Conservation (phyloP, 2,113 vertebrate species). For the Daphoenositta chrysoptera region DNA sequence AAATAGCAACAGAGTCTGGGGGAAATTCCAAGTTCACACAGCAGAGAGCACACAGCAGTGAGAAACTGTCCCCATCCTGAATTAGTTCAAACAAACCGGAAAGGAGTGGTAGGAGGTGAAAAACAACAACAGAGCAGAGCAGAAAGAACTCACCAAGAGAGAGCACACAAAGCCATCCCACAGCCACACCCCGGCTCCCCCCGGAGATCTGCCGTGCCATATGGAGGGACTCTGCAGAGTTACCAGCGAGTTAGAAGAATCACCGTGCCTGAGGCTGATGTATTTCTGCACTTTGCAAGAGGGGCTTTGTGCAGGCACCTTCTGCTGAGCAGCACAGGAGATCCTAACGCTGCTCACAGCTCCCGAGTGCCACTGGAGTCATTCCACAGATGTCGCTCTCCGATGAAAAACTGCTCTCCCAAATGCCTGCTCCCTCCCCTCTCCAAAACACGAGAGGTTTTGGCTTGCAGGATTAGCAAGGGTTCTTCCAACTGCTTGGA, state of each 20-base stretch:
- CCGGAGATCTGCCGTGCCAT: background rate
- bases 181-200: background rate
- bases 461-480: background rate
- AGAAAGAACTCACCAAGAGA: background rate
- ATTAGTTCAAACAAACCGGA: background rate
- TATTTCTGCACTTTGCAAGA: background rate
- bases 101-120: background rate
- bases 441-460: background rate
- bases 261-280: background rate
- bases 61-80: background rate
- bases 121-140: background rate
- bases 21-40: background rate
- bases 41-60: background rate
- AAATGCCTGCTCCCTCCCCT: background rate
- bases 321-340: background rate
- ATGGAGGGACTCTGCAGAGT: background rate
- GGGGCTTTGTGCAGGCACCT: background rate
- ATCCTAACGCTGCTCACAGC: rapidly evolving
- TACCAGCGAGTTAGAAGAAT: background rate
- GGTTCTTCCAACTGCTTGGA: background rate
- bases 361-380: rapidly evolving
- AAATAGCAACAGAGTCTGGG: background rate
- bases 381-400: background rate
- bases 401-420: background rate
- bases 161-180: background rate